Conservation (phyloP, 2,888 invertebrate genomes). For the Pyrgus malvae region DNA sequence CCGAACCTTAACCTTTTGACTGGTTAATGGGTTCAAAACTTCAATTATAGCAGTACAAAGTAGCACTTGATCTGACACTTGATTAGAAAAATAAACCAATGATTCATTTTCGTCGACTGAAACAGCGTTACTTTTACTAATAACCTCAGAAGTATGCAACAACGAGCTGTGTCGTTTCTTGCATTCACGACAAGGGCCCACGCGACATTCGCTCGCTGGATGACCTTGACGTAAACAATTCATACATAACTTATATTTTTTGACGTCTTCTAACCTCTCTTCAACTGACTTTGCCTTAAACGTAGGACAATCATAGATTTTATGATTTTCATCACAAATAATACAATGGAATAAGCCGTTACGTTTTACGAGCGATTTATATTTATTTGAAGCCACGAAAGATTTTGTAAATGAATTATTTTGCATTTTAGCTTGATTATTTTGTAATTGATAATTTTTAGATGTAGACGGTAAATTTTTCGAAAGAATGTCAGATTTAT, state of each 20-base stretch:
- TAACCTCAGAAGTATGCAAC: background rate
- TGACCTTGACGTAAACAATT: slow-evolving; percentile 34
- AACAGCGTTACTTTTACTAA: too few relatives aligned
- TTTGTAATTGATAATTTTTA: too few relatives aligned
- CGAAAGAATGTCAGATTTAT: background rate
- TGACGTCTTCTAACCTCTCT: slow-evolving; percentile 20
- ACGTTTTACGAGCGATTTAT: background rate
- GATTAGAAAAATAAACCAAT: background rate
- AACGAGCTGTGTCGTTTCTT: background rate
- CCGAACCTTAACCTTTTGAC: slow-evolving; percentile 26
- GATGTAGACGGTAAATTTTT: background rate
- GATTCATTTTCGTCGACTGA: too few relatives aligned
- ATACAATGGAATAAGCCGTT: slow-evolving; percentile 6
- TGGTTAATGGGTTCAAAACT: slow-evolving; percentile 28
- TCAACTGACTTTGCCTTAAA: slow-evolving; percentile 28
- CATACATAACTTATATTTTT: slow-evolving; percentile 29
- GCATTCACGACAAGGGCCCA: slow-evolving; percentile 1
- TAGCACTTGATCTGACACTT: background rate
- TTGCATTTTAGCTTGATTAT: too few relatives aligned
- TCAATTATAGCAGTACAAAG: slow-evolving; percentile 30
- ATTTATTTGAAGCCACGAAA: background rate
- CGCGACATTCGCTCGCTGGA: slow-evolving; percentile 17
- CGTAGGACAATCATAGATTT: slow-evolving; percentile 30
- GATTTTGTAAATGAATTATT: slow-evolving; percentile 2
- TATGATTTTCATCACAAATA: slow-evolving; percentile 27